A percentile compares a stretch with the other conserved stretches of the same genome.
These are phyloP conservation scores for Thelaira solivaga DNA, from an alignment of 2,888 invertebrate genomes.

Conservation along the genomic window DNA sequence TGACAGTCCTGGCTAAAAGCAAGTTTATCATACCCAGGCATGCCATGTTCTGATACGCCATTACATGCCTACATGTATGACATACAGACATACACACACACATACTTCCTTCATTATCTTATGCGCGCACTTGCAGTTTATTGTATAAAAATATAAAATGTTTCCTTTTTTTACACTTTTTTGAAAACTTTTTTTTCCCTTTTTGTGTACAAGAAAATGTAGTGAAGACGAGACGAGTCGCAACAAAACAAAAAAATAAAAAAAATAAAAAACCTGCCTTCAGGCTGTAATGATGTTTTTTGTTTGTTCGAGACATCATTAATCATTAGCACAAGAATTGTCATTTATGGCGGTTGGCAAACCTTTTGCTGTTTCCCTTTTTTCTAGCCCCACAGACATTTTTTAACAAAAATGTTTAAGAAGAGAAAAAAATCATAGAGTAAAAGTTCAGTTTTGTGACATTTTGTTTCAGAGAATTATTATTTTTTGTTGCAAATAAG, in stretches of 20 bases:
- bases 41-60: slow-evolving; percentile 5
- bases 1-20: slow-evolving; percentile 47
- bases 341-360: slow-evolving; percentile 50
- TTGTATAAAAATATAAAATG: slow-evolving; percentile 18
- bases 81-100: slow-evolving; percentile 1
- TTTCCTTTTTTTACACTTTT: not conserved
- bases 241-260: too few species aligned
- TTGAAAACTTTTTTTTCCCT: not conserved
- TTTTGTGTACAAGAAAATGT: not conserved
- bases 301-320: slow-evolving; percentile 46
- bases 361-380: slow-evolving; percentile 36
- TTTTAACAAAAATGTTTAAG: not conserved
- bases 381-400: slow-evolving; percentile 4
- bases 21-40: slow-evolving; percentile 42
- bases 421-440: slow-evolving; percentile 26
- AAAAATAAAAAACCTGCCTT: slow-evolving; percentile 26
- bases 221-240: not conserved
- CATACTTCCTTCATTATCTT: not conserved
- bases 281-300: slow-evolving; percentile 37
- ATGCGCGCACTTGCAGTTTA: slow-evolving; percentile 29
- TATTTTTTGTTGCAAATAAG: slow-evolving; percentile 11
- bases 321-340: slow-evolving; percentile 59
- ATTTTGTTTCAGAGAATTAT: slow-evolving; percentile 29
- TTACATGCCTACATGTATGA: too few species aligned
- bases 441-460: slow-evolving; percentile 30